These are phyloP conservation scores for Netelia melanura DNA, from an alignment of 2,888 invertebrate species.

Conservation along the genomic window DNA sequence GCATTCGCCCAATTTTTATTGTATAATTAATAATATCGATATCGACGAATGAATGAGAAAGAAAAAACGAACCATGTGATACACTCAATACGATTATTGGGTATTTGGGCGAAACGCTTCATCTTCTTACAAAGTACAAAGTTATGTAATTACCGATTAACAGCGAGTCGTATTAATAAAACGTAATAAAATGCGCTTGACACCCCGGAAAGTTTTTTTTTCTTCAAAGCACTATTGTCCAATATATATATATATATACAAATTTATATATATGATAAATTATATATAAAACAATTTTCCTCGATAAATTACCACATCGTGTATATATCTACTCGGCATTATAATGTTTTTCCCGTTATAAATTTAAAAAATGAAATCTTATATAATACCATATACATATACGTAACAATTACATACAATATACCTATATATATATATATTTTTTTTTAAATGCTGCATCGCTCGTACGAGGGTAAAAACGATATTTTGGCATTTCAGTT, in stretches of 20 bases:
- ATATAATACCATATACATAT: slow-evolving; percentile 20
- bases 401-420: slow-evolving; percentile 46
- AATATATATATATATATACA: slow-evolving; percentile 28
- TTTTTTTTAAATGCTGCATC: not conserved
- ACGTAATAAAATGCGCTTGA: slow-evolving; percentile 32
- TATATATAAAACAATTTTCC: not conserved
- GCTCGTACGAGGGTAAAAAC: slow-evolving; percentile 23
- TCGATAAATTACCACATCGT: not conserved
- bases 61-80: slow-evolving; percentile 61
- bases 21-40: slow-evolving; percentile 32
- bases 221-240: slow-evolving; percentile 49
- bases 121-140: slow-evolving; percentile 69
- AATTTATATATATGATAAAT: not conserved
- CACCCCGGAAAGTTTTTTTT: slow-evolving; percentile 14
- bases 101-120: slow-evolving; percentile 59
- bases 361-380: slow-evolving; percentile 32
- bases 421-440: slow-evolving; percentile 11
- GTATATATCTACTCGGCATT: not conserved
- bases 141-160: slow-evolving; percentile 48
- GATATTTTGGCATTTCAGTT: slow-evolving; percentile 25
- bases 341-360: not conserved
- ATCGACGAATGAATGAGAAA: slow-evolving; percentile 46
- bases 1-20: slow-evolving; percentile 34
- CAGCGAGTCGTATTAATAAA: slow-evolving; percentile 46
- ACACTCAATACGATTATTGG: slow-evolving; percentile 68